These are phyloP conservation scores for Cheilosia urbana DNA, from an alignment of 2,888 invertebrate species.

Conservation along the genomic window DNA sequence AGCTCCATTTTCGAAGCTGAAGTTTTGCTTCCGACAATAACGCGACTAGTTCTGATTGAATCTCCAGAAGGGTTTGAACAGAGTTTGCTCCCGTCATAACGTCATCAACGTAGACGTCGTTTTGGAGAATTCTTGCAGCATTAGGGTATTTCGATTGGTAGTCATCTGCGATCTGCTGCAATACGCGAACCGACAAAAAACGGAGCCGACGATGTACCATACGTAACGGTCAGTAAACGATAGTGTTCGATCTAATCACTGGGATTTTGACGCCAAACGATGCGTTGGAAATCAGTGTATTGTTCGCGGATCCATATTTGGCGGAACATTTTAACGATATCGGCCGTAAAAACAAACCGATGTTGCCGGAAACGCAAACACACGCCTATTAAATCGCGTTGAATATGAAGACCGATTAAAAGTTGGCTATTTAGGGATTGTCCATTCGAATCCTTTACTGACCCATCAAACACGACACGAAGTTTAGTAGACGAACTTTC, in stretches of 20 bases:
- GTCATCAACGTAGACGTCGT: slow-evolving; percentile 74
- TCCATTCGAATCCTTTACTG: slow-evolving; percentile 44
- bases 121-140: neutral
- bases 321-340: slow-evolving; percentile 55
- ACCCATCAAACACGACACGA: slow-evolving; percentile 55
- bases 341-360: slow-evolving; percentile 33
- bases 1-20: slow-evolving; percentile 29
- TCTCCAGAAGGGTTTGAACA: neutral
- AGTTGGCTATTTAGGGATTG: slow-evolving; percentile 38
- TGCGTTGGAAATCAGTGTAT: slow-evolving; percentile 14
- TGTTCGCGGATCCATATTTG: slow-evolving; percentile 57
- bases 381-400: slow-evolving; percentile 58
- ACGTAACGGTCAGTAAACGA: slow-evolving; percentile 24
- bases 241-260: slow-evolving; percentile 33
- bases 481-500: slow-evolving; percentile 57
- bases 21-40: neutral
- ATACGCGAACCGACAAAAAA: slow-evolving; percentile 18
- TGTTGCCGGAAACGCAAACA: slow-evolving; percentile 68
- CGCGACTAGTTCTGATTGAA: neutral
- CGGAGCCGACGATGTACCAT: slow-evolving; percentile 46
- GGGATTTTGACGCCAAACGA: slow-evolving; percentile 54
- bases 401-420: slow-evolving; percentile 55
- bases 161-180: neutral
- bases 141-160: slow-evolving; percentile 38
- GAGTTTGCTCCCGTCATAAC: slow-evolving; percentile 43